Conservation (phyloP, 2,888 invertebrate genomes). For the Hesperia comma region DNA sequence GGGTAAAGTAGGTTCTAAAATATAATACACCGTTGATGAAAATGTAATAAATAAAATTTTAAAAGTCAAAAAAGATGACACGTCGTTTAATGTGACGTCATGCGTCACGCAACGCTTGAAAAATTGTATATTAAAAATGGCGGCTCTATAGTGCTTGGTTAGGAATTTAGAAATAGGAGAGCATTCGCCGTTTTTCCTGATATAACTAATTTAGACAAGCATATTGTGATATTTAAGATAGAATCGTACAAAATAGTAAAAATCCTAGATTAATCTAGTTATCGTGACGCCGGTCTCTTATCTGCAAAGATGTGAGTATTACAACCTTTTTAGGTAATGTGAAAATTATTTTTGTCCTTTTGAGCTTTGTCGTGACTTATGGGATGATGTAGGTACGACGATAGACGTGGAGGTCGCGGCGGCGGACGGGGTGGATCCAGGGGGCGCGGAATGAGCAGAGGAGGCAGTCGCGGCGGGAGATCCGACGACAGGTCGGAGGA, state of each 20-base stretch:
- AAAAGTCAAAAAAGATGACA: not conserved
- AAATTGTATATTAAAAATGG: conserved; percentile 41
- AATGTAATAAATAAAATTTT: no score
- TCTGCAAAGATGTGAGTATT: conserved; percentile 60
- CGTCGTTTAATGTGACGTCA: conserved; percentile 6
- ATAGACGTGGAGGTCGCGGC: conserved; percentile 76
- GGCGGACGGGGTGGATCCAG: conserved; percentile 66
- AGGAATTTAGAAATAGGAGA: conserved; percentile 27
- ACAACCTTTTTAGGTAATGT: conserved; percentile 34
- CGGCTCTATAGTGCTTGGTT: conserved; percentile 41
- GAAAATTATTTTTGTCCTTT: conserved; percentile 33
- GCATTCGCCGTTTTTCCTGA: conserved; percentile 32
- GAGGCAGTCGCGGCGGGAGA: conserved; percentile 55
- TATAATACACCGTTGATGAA: no score
- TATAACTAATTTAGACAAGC: conserved; percentile 8
- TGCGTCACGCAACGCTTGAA: conserved; percentile 30
- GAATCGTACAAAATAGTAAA: conserved; percentile 14
- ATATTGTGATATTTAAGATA: conserved; percentile 20
- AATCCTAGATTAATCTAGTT: conserved; percentile 6
- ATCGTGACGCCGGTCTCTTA: conserved; percentile 19
- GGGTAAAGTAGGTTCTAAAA: no score
- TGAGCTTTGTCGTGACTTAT: conserved; percentile 41
- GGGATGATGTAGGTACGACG: conserved; percentile 73
- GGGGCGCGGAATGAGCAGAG: conserved; percentile 44
- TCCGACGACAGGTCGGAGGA: conserved; percentile 77